Evolutionary conservation across 2,888 invertebrate species (phyloP).

Genomic region (Epiblema foenella): DNA sequence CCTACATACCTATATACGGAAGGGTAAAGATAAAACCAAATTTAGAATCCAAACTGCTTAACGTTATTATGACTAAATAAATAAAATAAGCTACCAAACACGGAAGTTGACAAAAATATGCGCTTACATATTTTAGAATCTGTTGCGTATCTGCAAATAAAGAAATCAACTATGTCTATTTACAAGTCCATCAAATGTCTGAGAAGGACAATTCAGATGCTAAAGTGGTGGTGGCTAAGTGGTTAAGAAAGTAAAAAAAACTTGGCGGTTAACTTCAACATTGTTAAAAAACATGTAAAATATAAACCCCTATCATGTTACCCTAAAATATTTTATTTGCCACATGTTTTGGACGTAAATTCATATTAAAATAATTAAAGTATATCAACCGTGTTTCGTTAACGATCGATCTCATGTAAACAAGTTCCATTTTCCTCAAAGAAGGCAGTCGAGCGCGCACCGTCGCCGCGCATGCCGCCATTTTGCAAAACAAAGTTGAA

Average conservation of each 20-base stretch:
- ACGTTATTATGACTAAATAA: too few species aligned
- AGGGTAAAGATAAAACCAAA: too few species aligned
- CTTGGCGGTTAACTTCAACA: neutral
- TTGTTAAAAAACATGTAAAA: neutral
- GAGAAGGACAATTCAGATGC: too few species aligned
- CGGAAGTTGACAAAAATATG: neutral
- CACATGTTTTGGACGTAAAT: neutral
- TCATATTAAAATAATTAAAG: slow-evolving; percentile 9
- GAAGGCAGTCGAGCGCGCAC: slow-evolving; percentile 22
- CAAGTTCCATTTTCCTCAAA: slow-evolving; percentile 23
- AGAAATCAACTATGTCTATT: neutral
- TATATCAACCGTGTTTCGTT: slow-evolving; percentile 5
- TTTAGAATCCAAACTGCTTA: too few species aligned
- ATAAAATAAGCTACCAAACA: neutral
- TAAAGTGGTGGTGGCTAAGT: too few species aligned
- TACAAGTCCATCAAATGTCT: neutral
- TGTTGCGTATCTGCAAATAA: neutral
- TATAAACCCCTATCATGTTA: neutral
- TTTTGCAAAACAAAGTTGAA: slow-evolving; percentile 22
- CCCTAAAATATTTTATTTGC: neutral
- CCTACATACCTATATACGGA: too few species aligned
- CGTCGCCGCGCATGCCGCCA: slow-evolving; percentile 23
- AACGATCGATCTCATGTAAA: slow-evolving; percentile 9
- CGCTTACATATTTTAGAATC: neutral
- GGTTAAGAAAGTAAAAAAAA: neutral